These are phyloP conservation scores for Pelmatolapia mariae DNA, from an alignment of 2,113 vertebrate genomes.

Conservation along the genomic window DNA sequence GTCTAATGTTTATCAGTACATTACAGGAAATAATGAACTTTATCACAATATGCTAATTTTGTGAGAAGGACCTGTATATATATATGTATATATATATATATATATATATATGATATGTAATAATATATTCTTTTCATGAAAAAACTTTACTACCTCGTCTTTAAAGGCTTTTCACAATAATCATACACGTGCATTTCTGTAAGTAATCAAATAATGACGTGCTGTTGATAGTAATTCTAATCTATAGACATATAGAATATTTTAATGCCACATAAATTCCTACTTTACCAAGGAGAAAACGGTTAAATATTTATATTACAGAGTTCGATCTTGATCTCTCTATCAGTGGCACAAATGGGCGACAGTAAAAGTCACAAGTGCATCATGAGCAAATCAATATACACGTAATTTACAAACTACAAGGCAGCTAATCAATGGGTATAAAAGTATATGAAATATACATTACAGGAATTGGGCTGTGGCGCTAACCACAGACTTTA, in stretches of 20 bases:
- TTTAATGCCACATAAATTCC: neutral
- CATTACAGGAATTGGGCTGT: slow-evolving; percentile 34
- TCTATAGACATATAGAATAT: neutral
- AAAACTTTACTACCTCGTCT: neutral
- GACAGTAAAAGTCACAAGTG: slow-evolving; percentile 20
- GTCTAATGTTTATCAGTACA: no score
- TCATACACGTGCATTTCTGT: neutral
- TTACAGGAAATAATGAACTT: no score
- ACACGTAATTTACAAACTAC: slow-evolving; percentile 63
- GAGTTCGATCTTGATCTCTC: slow-evolving; percentile 37
- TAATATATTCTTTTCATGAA: neutral
- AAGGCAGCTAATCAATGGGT: slow-evolving; percentile 54
- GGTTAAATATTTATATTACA: neutral
- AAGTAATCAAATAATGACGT: neutral
- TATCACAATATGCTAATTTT: no score
- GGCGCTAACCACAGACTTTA: slow-evolving; percentile 25
- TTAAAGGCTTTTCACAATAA: neutral
- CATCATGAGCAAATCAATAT: slow-evolving; percentile 57
- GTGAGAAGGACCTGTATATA: no score
- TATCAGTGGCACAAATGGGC: slow-evolving; percentile 32
- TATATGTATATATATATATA: no score
- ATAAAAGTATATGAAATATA: slow-evolving; percentile 67
- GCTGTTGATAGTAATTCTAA: neutral
- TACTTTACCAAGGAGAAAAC: neutral
- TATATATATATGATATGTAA: no score